Evolutionary conservation across 2,797 vertebrate species (phyloP), one percentile per base, ranked within the genome.

Genomic region (Gymnopithys bicolor): DNA sequence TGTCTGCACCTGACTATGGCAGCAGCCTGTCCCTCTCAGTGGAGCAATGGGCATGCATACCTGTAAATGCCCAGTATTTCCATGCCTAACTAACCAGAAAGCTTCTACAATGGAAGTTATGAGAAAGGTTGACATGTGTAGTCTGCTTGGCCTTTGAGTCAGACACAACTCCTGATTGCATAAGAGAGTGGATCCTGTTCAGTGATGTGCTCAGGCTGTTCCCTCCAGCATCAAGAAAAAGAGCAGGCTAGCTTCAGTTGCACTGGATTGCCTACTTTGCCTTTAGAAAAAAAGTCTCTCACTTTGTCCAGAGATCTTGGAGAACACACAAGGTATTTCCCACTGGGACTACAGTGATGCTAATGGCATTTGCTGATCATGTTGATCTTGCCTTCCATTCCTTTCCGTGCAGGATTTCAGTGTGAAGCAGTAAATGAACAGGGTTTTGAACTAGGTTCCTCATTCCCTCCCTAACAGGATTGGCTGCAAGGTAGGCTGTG

Each of bases 31-130:
- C 87, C 2, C 0, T 21, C 58, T 25, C 16, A 8, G 23, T 28
- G 28, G 16, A 22, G 30, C 0, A 0, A 21, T 0, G 2, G 59
- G 41, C 5, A 1, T 1, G 0, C 11, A 12, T 8, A 39, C 28
- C 52, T 67, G 32, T 39, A 84, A 81, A 71, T 73, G 25, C 25
- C 35, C 62, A 10, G 28, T n/a, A 52, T 48, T 83, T 49, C 73
- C 59, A 25, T 14, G 58, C 37, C n/a, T 32, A 53, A 51, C 37
- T 62, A 62, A 78, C 46, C 32, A 53, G n/a, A 58, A 75, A 62
- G 55, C 46, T 62, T 76, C 39, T 48, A 7, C 39, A 52, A 5
- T 7, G 18, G 43, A 48, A 89, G 52, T 27, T 80, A 8, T 48
- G 23, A 59, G 58, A 78, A 86, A 55, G 45, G 33, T 81, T 84